phyloP scores from a whole-genome alignment of 2,888 invertebrate genomes.

The Campoplex capitator region DNA sequence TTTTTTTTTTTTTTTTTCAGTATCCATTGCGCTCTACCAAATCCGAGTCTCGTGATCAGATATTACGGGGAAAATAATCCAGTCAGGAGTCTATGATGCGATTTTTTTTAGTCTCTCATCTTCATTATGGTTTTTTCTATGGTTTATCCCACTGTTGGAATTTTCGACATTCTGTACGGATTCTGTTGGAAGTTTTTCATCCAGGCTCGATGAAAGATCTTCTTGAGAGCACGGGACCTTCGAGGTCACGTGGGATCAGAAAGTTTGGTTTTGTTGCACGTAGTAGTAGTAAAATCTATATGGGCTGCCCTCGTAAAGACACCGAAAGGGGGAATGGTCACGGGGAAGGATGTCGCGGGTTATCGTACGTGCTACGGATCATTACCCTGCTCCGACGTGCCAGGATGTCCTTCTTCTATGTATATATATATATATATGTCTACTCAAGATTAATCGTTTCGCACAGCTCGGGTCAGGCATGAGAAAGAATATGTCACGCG shows the following conservation, averaged over 20 bases:
- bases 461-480: constrained; percentile 49
- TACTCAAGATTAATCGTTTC: constrained; percentile 70
- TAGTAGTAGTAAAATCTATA: constrained; percentile 37
- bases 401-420: constrained; percentile 49
- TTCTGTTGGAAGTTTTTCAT: neutral
- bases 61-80: neutral
- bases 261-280: constrained; percentile 20
- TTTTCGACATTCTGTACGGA: neutral
- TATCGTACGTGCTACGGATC: constrained; percentile 84
- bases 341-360: constrained; percentile 72
- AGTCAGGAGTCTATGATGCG: neutral
- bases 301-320: constrained; percentile 46
- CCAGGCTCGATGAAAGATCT: constrained; percentile 8
- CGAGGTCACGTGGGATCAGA: constrained; percentile 32
- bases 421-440: neutral
- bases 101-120: neutral
- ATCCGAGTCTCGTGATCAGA: neutral
- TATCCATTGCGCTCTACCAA: neutral
- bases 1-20: neutral
- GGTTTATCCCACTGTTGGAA: neutral
- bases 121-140: neutral
- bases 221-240: constrained; percentile 13
- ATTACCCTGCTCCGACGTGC: constrained; percentile 81
- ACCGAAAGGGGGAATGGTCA: constrained; percentile 47
- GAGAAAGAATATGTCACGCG: constrained; percentile 35